Evolutionary conservation across 2,888 invertebrate species (phyloP), one percentile per base, ranked within the genome.

Genomic region (Nemurella pictetii): DNA sequence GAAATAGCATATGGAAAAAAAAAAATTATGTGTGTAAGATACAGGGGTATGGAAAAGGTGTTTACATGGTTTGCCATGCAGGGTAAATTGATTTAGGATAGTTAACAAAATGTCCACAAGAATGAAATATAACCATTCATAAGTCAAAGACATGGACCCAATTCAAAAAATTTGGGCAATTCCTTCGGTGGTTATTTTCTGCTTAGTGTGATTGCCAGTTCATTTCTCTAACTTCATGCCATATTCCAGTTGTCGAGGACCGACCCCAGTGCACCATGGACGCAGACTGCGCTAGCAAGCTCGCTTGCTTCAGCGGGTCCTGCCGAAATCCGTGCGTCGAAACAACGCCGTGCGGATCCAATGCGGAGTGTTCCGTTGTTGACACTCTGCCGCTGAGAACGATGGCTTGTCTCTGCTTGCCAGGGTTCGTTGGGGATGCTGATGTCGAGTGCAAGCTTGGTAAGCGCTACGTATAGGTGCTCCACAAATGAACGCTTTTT

Each of bases 351-450:
- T 97, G 97, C 89, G 96, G 96, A 25, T 89, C 91, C 72, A 94
- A 95, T 89, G 96, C 97, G 0, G 93, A 95, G 87, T 98, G 98
- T 89, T 93, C 94, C 9, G 97, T 97, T 12, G 94, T 96, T 29
- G 95, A 97, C 89, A 96, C 96, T 0, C 90, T 97, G 87, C 97
- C 97, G 5, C 93, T 96, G 90, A 93, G 97, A 87, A 96, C 97
- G 7, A 96, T 97, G 94, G 94, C 96, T 85, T 97, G 97, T 89
- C 94, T 95, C 89, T 98, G 97, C 89, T 93, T 95, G 86, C 94
- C 94, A 86, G 96, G 96, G 86, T 95, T 94, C 88, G 93, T 95
- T 87, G 97, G 97, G 87, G 96, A 97, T 90, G 97, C 97, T 12
- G 96, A 97, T 87, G 93, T 95, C 86, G 94, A 95, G 90, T 98